phyloP scores from a whole-genome alignment of 2,888 invertebrate genomes.

The Drosophila kokeensis region DNA sequence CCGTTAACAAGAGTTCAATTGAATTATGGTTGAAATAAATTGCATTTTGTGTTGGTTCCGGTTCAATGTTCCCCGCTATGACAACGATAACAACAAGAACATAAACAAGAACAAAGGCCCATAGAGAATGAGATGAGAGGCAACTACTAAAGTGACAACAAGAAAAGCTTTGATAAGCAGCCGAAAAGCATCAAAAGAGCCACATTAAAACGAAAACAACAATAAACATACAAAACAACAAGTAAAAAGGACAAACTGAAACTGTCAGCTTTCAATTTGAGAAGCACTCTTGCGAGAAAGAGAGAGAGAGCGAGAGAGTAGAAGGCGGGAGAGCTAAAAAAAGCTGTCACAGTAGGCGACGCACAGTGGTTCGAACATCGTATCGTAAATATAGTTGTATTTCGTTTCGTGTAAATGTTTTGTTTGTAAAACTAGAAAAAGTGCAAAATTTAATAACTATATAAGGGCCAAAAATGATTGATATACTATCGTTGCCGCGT shows the following conservation, averaged over 20 bases:
- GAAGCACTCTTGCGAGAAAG: slow-evolving; percentile 10
- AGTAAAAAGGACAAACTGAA: slow-evolving; percentile 54
- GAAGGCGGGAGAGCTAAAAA: neutral
- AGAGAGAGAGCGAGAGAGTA: slow-evolving; percentile 4
- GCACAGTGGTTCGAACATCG: neutral
- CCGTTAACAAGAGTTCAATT: slow-evolving; percentile 27
- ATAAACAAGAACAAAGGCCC: neutral
- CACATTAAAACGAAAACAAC: slow-evolving; percentile 35
- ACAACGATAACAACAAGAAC: slow-evolving; percentile 47
- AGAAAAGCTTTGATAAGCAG: slow-evolving; percentile 69
- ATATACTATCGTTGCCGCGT: slow-evolving; percentile 79
- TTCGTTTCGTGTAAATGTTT: slow-evolving; percentile 26
- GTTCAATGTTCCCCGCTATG: slow-evolving; percentile 49
- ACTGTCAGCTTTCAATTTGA: slow-evolving; percentile 42
- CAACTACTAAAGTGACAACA: slow-evolving; percentile 47
- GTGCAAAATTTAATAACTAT: slow-evolving; percentile 17
- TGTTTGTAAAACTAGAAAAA: neutral
- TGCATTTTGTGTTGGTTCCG: slow-evolving; percentile 57
- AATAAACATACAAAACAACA: slow-evolving; percentile 46
- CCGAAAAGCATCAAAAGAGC: slow-evolving; percentile 13
- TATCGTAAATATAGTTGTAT: neutral
- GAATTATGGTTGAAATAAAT: slow-evolving; percentile 51
- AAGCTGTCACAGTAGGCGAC: slow-evolving; percentile 46
- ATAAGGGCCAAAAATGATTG: slow-evolving; percentile 70
- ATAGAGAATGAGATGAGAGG: neutral